These are phyloP conservation scores for Meloidogyne hapla DNA, from an alignment of 1,140 invertebrate genomes.

Conservation along the genomic window DNA sequence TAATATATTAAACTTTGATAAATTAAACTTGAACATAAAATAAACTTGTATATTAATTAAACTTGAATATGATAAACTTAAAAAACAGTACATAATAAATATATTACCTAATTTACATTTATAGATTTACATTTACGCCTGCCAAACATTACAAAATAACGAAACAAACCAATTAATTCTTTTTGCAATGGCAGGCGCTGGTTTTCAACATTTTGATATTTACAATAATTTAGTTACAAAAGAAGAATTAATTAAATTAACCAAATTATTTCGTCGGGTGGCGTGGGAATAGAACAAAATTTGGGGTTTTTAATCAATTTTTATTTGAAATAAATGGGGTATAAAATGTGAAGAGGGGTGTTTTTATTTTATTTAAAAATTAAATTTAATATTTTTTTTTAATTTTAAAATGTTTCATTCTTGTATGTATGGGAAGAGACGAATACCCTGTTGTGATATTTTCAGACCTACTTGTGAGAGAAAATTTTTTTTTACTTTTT, in stretches of 20 bases:
- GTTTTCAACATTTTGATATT: conserved; percentile 36
- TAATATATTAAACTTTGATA: too few relatives aligned
- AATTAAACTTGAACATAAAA: too few relatives aligned
- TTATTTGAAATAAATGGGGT: conserved; percentile 42
- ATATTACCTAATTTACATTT: not conserved
- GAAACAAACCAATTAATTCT: conserved; percentile 25
- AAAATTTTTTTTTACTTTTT: not conserved
- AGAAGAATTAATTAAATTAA: conserved; percentile 26
- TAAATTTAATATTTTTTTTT: not conserved
- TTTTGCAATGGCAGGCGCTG: conserved; percentile 37
- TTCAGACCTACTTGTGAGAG: conserved; percentile 24
- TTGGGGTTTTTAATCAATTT: conserved; percentile 37
- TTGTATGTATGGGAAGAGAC: conserved; percentile 31
- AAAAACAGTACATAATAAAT: not conserved
- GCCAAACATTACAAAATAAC: conserved; percentile 11
- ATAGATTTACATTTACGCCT: conserved; percentile 23
- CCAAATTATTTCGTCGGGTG: conserved; percentile 25
- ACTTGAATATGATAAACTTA: too few relatives aligned
- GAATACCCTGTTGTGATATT: conserved; percentile 39
- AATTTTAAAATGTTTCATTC: conserved; percentile 34
- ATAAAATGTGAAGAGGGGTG: conserved; percentile 45
- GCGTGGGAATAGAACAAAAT: conserved; percentile 22
- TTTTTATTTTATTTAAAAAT: not conserved
- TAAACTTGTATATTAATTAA: too few relatives aligned
- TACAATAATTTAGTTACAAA: conserved; percentile 15